phyloP scores from a whole-genome alignment of 64 coral and sea anemone species.

The Platygyra sinensis region DNA sequence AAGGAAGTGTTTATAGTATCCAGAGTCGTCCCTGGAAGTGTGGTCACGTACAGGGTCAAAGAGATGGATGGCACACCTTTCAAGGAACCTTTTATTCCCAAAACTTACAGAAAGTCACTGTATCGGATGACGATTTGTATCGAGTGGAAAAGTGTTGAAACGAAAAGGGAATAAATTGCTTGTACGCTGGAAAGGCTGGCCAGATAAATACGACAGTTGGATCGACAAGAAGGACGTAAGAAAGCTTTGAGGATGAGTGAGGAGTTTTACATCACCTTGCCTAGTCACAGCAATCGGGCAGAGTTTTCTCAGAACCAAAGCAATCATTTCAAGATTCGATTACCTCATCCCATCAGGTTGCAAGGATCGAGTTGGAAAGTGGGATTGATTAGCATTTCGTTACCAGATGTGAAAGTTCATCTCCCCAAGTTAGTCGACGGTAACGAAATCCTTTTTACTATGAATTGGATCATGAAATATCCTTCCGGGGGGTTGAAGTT shows the following conservation, averaged over 20 bases:
- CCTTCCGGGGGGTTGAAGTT: no score
- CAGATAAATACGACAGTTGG: not conserved
- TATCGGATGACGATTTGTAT: not conserved
- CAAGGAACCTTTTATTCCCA: not conserved
- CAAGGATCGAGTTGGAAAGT: no score
- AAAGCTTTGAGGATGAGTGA: not conserved
- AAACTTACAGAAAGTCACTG: not conserved
- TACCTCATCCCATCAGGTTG: no score
- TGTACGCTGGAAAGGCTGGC: not conserved
- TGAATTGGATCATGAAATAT: not conserved
- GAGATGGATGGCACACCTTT: not conserved
- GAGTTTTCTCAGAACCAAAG: no score
- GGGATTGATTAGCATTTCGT: not conserved
- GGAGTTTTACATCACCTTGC: conserved; percentile 26
- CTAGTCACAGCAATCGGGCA: not conserved
- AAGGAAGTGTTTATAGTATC: not conserved
- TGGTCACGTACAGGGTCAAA: not conserved
- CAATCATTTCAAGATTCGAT: no score
- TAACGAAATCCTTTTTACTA: not conserved
- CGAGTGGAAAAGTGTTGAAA: not conserved
- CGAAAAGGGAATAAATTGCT: not conserved
- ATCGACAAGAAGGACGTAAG: not conserved
- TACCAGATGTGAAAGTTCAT: not conserved
- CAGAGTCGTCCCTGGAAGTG: not conserved
- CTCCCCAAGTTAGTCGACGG: not conserved